Evolutionary conservation across 2,113 vertebrate genomes (phyloP).

Genomic region (Harpagus bidentatus): DNA sequence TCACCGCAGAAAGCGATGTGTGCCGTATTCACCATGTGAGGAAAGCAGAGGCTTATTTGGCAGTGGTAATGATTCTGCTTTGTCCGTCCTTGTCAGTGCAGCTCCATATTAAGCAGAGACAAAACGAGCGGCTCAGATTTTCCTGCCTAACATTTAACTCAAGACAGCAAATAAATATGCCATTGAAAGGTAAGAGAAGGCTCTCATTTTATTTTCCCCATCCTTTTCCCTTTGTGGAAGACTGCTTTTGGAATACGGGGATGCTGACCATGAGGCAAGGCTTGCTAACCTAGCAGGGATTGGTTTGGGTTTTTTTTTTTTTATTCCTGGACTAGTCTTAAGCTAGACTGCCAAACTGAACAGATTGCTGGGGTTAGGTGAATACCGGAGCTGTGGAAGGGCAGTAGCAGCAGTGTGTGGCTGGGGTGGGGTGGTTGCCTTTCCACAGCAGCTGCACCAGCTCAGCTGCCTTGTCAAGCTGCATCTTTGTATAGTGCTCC

Average conservation of each 20-base stretch:
- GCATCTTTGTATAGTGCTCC: neutral
- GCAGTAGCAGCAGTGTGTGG: neutral
- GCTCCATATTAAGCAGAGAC: neutral
- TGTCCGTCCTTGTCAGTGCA: neutral
- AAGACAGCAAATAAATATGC: neutral
- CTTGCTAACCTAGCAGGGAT: neutral
- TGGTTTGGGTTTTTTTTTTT: neutral
- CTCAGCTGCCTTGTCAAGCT: neutral
- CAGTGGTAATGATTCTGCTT: neutral
- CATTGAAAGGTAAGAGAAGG: neutral
- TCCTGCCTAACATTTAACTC: neutral
- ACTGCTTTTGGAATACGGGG: neutral
- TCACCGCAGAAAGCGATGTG: no score
- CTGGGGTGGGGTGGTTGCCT: neutral
- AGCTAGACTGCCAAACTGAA: neutral
- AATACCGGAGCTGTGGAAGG: neutral
- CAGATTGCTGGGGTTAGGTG: neutral
- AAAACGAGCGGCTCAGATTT: neutral
- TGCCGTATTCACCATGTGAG: accelerated
- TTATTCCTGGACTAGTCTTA: neutral
- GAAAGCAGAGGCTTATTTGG: neutral
- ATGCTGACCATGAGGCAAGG: neutral
- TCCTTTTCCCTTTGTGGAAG: neutral
- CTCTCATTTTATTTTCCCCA: neutral
- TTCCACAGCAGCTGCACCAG: neutral